phyloP scores from a whole-genome alignment of 92 coral and sea anemone genomes.

The Hydrozoanthus gracilis region DNA sequence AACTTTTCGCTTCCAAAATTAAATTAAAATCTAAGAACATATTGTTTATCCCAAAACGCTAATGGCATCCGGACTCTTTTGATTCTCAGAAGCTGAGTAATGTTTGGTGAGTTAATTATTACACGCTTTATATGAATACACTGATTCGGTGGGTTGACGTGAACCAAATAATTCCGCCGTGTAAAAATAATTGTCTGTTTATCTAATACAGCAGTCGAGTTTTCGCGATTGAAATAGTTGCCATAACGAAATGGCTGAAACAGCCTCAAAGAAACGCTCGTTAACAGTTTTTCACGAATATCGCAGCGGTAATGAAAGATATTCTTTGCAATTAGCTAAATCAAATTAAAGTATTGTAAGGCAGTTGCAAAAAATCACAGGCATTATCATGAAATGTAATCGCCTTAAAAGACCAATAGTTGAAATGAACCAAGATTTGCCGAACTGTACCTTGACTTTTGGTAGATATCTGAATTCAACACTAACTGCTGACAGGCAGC shows the following conservation, averaged over 20 bases:
- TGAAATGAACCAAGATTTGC: no score
- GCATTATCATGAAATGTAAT: no score
- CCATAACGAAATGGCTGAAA: constrained; percentile 32
- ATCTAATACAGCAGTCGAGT: constrained; percentile 6
- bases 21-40: constrained; percentile 9
- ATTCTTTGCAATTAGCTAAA: no score
- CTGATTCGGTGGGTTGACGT: not conserved
- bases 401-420: no score
- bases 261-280: not conserved
- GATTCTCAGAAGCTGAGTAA: not conserved
- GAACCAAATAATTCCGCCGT: constrained; percentile 11
- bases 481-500: no score
- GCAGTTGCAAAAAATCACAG: no score
- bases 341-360: no score
- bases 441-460: no score
- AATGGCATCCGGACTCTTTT: constrained; percentile 35
- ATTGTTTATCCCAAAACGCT: constrained; percentile 35
- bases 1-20: constrained; percentile 1
- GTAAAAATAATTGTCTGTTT: constrained; percentile 29
- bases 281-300: not conserved
- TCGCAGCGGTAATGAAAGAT: no score
- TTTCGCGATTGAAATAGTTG: constrained; percentile 18
- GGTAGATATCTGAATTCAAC: no score
- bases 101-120: constrained; percentile 22
- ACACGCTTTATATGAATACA: constrained; percentile 3